Evolutionary conservation across 2,797 vertebrate genomes (phyloP).

Genomic region (Varecia variegata): DNA sequence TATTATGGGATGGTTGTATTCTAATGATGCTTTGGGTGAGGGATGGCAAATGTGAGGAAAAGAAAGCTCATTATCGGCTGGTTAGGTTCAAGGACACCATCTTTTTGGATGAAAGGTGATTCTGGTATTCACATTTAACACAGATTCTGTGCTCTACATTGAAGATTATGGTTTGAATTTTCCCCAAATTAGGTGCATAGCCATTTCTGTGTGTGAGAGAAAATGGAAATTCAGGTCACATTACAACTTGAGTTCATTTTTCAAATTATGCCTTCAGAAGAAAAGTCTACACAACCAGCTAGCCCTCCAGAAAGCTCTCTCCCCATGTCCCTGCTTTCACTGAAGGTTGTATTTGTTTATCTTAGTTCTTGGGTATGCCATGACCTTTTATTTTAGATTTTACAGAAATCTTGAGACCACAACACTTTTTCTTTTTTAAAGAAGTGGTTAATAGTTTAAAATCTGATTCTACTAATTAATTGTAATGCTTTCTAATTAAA

Average conservation of each 20-base stretch:
- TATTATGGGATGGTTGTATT: constrained; percentile 14
- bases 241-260: constrained; percentile 65
- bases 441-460: constrained; percentile 8
- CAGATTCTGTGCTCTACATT: constrained; percentile 59
- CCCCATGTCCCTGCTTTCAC: not conserved
- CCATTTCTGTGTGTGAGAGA: constrained; percentile 56
- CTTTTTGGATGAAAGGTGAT: constrained; percentile 73
- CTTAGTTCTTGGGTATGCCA: not conserved
- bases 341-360: not conserved
- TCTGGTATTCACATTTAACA: constrained; percentile 54
- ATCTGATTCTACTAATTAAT: constrained; percentile 37
- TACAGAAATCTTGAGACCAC: not conserved
- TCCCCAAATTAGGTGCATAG: constrained; percentile 60
- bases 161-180: constrained; percentile 71
- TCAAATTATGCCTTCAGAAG: constrained; percentile 62
- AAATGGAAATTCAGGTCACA: constrained; percentile 74
- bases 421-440: not conserved
- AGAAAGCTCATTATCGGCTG: constrained; percentile 68
- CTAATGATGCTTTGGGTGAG: constrained; percentile 63
- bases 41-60: constrained; percentile 64
- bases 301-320: not conserved
- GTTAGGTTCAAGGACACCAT: constrained; percentile 65
- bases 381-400: constrained; percentile 55
- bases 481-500: constrained; percentile 44
- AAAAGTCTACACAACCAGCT: constrained; percentile 11